Percentiles rank a stretch among this genome's conserved stretches.
These are phyloP conservation scores for Neodiprion virginianus DNA, from an alignment of 1,140 invertebrate genomes.

Conservation along the genomic window DNA sequence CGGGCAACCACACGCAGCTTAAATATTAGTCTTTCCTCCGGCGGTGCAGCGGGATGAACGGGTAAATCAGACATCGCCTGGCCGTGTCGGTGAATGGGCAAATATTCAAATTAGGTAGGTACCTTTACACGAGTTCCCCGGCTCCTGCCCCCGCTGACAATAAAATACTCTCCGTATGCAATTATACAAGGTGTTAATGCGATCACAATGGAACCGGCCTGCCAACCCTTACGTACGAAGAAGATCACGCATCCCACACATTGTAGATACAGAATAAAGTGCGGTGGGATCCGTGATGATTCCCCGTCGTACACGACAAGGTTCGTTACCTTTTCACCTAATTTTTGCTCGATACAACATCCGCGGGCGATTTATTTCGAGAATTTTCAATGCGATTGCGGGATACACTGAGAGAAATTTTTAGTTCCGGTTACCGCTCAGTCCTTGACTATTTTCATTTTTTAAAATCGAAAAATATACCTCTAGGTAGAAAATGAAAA, in stretches of 20 bases:
- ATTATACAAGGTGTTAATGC: conserved; percentile 61
- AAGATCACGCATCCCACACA: background rate
- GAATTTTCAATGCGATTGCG: no score
- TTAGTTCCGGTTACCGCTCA: no score
- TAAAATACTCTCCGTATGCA: conserved; percentile 43
- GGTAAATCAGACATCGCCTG: background rate
- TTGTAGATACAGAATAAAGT: no score
- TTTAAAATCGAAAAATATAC: no score
- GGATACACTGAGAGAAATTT: no score
- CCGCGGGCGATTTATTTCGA: no score
- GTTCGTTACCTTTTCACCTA: no score
- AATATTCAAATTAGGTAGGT: conserved; percentile 59
- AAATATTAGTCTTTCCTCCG: conserved; percentile 51
- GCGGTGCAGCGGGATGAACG: conserved; percentile 21
- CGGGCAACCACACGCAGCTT: conserved; percentile 22
- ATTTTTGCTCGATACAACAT: no score
- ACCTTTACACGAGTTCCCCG: conserved; percentile 6
- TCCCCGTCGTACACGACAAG: no score
- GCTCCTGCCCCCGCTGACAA: conserved; percentile 36
- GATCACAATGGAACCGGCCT: conserved; percentile 47
- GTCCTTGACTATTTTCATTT: no score
- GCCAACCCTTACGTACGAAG: background rate
- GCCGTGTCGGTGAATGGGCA: conserved; percentile 43
- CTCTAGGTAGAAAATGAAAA: no score
- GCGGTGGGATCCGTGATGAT: no score